A percentile compares a stretch with the other conserved stretches of the same genome.
phyloP scores from a whole-genome alignment of 2,113 vertebrate genomes.

The Poeciliopsis occidentalis region DNA sequence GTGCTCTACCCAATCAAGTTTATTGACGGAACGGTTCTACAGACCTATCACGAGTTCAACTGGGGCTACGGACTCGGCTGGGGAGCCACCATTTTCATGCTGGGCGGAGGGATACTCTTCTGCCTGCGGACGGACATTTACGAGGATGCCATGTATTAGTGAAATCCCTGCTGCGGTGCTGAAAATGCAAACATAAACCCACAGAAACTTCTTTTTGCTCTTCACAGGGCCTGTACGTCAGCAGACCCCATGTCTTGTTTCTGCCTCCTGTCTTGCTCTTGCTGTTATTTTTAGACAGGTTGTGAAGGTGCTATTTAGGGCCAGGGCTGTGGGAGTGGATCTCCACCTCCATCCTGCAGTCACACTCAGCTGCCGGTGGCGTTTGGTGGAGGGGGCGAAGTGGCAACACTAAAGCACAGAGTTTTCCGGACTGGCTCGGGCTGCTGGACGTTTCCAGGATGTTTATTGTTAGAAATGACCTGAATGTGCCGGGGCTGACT shows the following conservation, averaged over 20 bases:
- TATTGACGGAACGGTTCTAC: conserved; percentile 81
- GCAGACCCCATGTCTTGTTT: conserved; percentile 26
- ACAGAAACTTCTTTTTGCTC: conserved; percentile 17
- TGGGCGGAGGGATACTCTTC: conserved; percentile 84
- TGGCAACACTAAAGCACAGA: conserved; percentile 38
- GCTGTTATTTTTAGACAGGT: conserved; percentile 71
- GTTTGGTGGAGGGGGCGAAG: conserved; percentile 30
- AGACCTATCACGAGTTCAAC: conserved; percentile 86
- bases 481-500: conserved; percentile 46
- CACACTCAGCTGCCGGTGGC: conserved; percentile 8
- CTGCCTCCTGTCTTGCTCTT: conserved; percentile 34
- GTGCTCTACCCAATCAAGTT: conserved; percentile 87
- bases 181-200: conserved; percentile 8
- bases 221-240: conserved; percentile 15
- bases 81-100: conserved; percentile 86
- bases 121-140: conserved; percentile 83
- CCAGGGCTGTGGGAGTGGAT: conserved; percentile 47
- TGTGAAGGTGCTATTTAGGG: conserved; percentile 52
- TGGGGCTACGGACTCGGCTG: conserved; percentile 88
- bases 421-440: conserved; percentile 58
- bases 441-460: conserved; percentile 63
- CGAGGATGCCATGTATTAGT: conserved; percentile 80
- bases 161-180: background rate
- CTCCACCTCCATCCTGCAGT: conserved; percentile 6
- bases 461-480: conserved; percentile 53